Base-by-base conservation (phyloP, 92 coral and sea anemone species). In the Heteractis magnifica region DNA sequence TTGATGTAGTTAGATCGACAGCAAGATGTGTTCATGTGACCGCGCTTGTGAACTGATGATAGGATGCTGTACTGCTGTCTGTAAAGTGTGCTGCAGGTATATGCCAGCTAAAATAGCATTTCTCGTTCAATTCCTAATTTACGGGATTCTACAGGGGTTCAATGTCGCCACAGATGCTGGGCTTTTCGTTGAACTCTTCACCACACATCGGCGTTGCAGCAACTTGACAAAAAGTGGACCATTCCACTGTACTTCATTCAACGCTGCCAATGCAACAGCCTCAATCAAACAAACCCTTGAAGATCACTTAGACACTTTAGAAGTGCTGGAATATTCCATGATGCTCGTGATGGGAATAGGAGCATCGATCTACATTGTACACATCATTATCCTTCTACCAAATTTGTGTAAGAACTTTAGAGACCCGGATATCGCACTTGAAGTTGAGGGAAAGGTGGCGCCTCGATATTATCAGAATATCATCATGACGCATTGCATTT, bases 91-190 rank as follows among this genome's bases (percentile, higher is more conserved):
- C 80, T 93, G 94, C 56, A 80, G 87, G 34, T 86, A 83, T 6
- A 85, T 91, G 85, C 49, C 93, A 14, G 65, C 83, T 20, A 93
- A 86, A 85, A 83, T 84, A 23, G 78, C 93, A 6, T 93, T 89
- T 20, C 86, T 91, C 14, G 51, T 86, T 12, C 98, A 93, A 76
- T 93, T 93, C 74, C 78, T 90, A 51, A 87, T 93, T 23, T 93
- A 93, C 80, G 85, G 85, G 48, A 81, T 91, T 49, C 82, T 93
- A 8, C 98, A 93, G 80, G 98, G 93, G 48, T 91, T 91, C 83
- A 92, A 91, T 60, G 90, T 93, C 8, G 98, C 93, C 12, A 84
- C 93, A 7, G 94, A 93, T 64, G 76, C 89, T 13, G 98, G 90
- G 3, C 86, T 89, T 53, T 91, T 87, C 18, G 82, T 91, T 64